Base-by-base conservation (phyloP, 2,113 vertebrate species). In the Bufo bufo region DNA sequence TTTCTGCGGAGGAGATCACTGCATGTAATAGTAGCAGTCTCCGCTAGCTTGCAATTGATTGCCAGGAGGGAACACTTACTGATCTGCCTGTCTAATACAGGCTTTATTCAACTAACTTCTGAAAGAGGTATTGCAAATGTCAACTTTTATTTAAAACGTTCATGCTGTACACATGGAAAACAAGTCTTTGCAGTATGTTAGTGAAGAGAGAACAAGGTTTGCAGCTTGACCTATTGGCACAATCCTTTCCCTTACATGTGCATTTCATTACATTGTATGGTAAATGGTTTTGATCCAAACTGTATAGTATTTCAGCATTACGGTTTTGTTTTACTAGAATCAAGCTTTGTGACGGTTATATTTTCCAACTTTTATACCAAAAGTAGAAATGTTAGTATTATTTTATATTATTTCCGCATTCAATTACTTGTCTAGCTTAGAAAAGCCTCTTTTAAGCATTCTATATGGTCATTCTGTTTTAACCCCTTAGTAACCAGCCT, bases 241-340 rank as follows among this genome's bases (percentile, higher is more conserved):
- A 82, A 59, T 80, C 17, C 20, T 82, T 63, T 63, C 33, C 56
- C 11, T 82, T 33, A 82, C 58, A 82, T 82, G n/a, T 82, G 79
- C 10, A 47, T 58, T 20, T 82, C 1, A 82, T 47, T 45, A 61
- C 13, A 59, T 6, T 59, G 54, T 17, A 80, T 82, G 8, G 7
- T 63, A 61, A 61, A 63, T 63, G 56, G 56, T 45, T 82, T 61
- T 63, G 14, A 45, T 82, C 79, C 58, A 47, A 43, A 47, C 43
- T 63, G 33, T 47, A 19, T 11, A 61, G 16, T 17, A 61, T 61
- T 81, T 45, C 56, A 81, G 56, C 14, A 61, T 61, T 33, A 80
- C 33, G 7, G 14, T 59, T 43, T 56, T 58, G n/a, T 43, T 43
- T 80, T 23, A 16, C 54, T 6, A 58, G 3, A 43, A 13, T 8